Evolutionary conservation across 2,888 invertebrate genomes (phyloP).

Genomic region (Cephus spinipes): DNA sequence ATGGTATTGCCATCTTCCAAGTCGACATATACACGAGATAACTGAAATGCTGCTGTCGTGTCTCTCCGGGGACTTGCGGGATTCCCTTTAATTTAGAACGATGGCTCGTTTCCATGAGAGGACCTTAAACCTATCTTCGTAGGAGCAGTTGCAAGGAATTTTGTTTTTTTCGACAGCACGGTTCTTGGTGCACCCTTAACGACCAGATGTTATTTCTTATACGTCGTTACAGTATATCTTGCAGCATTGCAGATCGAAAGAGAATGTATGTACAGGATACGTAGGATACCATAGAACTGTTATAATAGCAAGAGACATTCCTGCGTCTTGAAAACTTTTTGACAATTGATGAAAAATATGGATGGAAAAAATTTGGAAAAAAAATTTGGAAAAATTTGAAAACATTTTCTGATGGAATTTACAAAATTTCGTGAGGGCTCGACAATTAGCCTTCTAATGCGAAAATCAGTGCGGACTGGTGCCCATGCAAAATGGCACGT

Average conservation of each 20-base stretch:
- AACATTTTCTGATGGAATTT: too few species aligned
- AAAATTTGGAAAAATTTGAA: too few species aligned
- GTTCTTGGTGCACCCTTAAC: neutral
- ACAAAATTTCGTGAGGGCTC: too few species aligned
- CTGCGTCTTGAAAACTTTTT: too few species aligned
- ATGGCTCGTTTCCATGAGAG: neutral
- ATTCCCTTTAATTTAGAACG: neutral
- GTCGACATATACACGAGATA: neutral
- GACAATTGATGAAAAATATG: too few species aligned
- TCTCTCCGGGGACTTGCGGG: neutral
- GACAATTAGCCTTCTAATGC: neutral
- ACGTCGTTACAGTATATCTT: too few species aligned
- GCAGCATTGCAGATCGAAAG: too few species aligned
- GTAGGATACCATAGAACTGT: too few species aligned
- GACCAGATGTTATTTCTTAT: neutral
- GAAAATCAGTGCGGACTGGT: conserved; percentile 24
- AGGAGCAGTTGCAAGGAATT: neutral
- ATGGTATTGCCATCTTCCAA: conserved; percentile 27
- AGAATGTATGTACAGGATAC: too few species aligned
- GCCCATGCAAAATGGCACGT: conserved; percentile 25
- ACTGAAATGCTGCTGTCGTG: neutral
- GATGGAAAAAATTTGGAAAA: fast-evolving
- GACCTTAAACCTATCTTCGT: neutral
- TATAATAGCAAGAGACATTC: too few species aligned
- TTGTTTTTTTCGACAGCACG: neutral